These are phyloP conservation scores for Lepidurus couesii DNA, from an alignment of 1,140 invertebrate genomes.

Conservation along the genomic window DNA sequence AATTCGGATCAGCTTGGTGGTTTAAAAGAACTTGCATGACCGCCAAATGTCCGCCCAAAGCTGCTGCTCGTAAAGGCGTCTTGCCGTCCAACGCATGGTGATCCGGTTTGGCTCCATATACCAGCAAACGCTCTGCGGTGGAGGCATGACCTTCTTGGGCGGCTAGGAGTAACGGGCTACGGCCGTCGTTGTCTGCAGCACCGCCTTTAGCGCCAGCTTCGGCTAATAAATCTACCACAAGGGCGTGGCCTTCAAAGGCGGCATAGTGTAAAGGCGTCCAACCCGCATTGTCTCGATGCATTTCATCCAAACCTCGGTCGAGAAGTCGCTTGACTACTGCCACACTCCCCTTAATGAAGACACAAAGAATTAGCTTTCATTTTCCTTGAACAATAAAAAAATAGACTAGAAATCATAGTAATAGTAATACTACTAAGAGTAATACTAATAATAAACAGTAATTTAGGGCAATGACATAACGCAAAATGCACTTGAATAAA, in stretches of 20 bases:
- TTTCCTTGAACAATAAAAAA: too few relatives aligned
- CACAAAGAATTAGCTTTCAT: too few relatives aligned
- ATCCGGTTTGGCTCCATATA: conserved; percentile 72
- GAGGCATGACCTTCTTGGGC: conserved; percentile 76
- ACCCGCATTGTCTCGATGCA: conserved; percentile 82
- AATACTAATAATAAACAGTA: neutral
- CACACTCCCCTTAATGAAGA: conserved; percentile 6
- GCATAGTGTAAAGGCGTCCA: conserved; percentile 90
- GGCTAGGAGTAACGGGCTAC: conserved; percentile 80
- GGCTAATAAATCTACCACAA: conserved; percentile 76
- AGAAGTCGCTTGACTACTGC: conserved; percentile 82
- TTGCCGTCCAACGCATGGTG: conserved; percentile 88
- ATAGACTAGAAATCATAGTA: neutral
- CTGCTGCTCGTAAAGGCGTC: conserved; percentile 83
- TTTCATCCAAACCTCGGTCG: conserved; percentile 82
- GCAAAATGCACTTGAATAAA: too few relatives aligned
- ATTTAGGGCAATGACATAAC: neutral
- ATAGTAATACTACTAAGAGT: neutral
- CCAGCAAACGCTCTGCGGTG: conserved; percentile 64
- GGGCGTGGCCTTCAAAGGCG: conserved; percentile 85
- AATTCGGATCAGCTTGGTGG: conserved; percentile 78
- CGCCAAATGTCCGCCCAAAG: conserved; percentile 72
- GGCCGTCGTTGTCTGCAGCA: conserved; percentile 89
- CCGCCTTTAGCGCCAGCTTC: conserved; percentile 88
- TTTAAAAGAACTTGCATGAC: conserved; percentile 52